These are phyloP conservation scores for Helicoverpa assulta DNA, from an alignment of 2,888 invertebrate genomes.

Conservation along the genomic window DNA sequence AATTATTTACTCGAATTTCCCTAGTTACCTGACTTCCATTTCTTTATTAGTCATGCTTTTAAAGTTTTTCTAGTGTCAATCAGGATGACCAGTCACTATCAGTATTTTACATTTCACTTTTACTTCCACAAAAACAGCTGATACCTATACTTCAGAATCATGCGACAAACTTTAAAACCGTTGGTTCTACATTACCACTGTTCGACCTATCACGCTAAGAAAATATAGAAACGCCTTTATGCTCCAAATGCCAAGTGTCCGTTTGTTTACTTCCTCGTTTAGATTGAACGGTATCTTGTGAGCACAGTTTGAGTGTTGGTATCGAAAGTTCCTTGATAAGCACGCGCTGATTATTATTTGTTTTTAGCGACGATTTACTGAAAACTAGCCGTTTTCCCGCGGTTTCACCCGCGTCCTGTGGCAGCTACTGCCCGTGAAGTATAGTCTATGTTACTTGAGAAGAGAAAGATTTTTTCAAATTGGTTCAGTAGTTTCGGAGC, in stretches of 20 bases:
- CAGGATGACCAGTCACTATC: background rate
- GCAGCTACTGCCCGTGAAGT: no score
- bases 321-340: constrained; percentile 38
- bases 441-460: no score
- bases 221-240: constrained; percentile 37
- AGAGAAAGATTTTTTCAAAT: no score
- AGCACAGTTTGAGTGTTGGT: constrained; percentile 37
- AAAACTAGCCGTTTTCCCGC: no score
- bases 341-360: constrained; percentile 39
- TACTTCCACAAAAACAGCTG: background rate
- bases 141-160: background rate
- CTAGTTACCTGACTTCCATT: no score
- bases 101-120: no score
- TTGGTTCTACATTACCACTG: constrained; percentile 9
- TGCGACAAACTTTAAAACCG: background rate
- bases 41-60: background rate
- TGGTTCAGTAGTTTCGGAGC: no score
- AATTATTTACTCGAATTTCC: no score
- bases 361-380: constrained; percentile 32
- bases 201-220: constrained; percentile 45
- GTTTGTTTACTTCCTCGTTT: constrained; percentile 46
- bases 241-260: constrained; percentile 42
- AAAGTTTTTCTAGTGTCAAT: background rate
- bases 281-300: constrained; percentile 55
- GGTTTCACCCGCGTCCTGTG: no score